Conservation (phyloP, 2,113 vertebrate species). For the Caranx ignobilis region DNA sequence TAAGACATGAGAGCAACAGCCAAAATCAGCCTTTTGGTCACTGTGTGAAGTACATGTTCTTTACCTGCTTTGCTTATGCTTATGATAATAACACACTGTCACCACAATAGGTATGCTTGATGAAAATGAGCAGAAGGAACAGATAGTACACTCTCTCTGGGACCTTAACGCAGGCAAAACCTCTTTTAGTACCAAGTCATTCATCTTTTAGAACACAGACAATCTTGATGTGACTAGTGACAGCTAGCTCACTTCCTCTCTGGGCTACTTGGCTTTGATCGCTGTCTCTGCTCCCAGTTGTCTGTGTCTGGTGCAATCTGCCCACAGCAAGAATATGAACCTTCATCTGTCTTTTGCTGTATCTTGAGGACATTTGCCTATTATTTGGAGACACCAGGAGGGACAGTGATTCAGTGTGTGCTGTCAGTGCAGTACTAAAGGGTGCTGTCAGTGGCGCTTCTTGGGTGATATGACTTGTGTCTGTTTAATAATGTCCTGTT, state of each 20-base stretch:
- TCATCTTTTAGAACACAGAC: conserved; percentile 63
- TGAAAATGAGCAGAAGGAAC: conserved; percentile 14
- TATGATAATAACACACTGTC: background rate
- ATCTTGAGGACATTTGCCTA: conserved; percentile 42
- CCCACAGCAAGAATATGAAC: conserved; percentile 60
- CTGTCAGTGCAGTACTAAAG: conserved; percentile 36
- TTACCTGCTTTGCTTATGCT: background rate
- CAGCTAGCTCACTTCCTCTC: conserved; percentile 63
- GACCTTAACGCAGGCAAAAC: conserved; percentile 19
- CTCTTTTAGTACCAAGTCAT: conserved; percentile 34
- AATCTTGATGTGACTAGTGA: conserved; percentile 18
- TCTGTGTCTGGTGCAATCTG: conserved; percentile 46
- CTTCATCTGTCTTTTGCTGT: conserved; percentile 51
- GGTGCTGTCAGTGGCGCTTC: background rate
- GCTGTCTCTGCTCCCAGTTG: conserved; percentile 57
- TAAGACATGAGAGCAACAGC: background rate
- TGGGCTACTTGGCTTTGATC: conserved; percentile 66
- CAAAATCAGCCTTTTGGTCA: background rate
- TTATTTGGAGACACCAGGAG: conserved; percentile 29
- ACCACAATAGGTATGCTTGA: background rate
- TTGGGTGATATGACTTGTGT: background rate
- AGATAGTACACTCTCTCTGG: conserved; percentile 4
- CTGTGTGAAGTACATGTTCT: background rate
- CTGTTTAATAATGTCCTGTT: conserved; percentile 34
- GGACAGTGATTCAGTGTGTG: conserved; percentile 10